phyloP scores from a whole-genome alignment of 2,797 vertebrate genomes.

The Fratercula arctica region DNA sequence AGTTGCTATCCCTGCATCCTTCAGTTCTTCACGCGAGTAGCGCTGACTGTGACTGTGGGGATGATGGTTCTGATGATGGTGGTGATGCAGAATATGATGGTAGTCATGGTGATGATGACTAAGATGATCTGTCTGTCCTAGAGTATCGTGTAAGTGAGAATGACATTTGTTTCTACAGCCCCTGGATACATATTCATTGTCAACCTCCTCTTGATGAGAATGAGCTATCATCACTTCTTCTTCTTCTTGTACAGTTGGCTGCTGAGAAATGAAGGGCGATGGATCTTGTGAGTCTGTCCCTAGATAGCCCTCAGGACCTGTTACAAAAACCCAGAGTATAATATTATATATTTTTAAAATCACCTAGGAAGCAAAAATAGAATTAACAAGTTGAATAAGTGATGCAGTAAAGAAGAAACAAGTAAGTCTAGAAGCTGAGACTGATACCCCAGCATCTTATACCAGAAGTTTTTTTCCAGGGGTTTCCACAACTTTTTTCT shows the following conservation, averaged over 20 bases:
- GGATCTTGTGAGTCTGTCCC: constrained; percentile 78
- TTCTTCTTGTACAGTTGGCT: constrained; percentile 83
- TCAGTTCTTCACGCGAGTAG: constrained; percentile 91
- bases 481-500: background rate
- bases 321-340: constrained; percentile 24
- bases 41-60: constrained; percentile 90
- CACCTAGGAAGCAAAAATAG: background rate
- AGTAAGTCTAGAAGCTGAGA: background rate
- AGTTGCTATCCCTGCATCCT: constrained; percentile 91
- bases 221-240: constrained; percentile 95
- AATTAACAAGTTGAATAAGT: background rate
- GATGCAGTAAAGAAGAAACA: background rate
- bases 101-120: constrained; percentile 98
- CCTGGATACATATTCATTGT: constrained; percentile 83
- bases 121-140: constrained; percentile 90
- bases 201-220: constrained; percentile 77
- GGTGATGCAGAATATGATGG: constrained; percentile 98
- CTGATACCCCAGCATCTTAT: background rate
- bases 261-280: constrained; percentile 75
- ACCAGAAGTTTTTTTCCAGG: background rate
- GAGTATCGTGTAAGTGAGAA: constrained; percentile 95
- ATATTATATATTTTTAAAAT: background rate
- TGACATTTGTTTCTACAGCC: constrained; percentile 98
- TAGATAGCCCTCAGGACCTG: constrained; percentile 84
- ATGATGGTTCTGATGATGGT: constrained; percentile 98